Conservation (phyloP, 2,888 invertebrate genomes). For the Andricus curvator region DNA sequence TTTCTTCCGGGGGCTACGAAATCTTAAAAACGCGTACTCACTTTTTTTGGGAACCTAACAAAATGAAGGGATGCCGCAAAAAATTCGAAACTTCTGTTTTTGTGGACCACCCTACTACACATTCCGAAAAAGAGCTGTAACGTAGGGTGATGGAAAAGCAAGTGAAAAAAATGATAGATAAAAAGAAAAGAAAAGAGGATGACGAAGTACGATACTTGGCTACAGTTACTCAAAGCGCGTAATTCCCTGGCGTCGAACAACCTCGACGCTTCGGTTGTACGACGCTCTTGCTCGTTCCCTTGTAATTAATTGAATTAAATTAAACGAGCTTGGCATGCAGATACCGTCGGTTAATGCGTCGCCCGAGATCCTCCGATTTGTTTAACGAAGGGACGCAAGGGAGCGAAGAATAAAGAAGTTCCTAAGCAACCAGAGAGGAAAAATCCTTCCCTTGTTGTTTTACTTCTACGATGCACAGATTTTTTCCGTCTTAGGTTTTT, state of each 20-base stretch:
- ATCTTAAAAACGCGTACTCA: too few relatives aligned
- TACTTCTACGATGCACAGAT: neutral
- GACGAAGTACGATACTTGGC: slow-evolving; percentile 47
- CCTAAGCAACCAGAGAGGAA: neutral
- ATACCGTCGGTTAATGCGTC: slow-evolving; percentile 39
- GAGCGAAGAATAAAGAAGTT: neutral
- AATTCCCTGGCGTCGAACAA: slow-evolving; percentile 49
- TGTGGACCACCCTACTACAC: too few relatives aligned
- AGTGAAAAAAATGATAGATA: neutral
- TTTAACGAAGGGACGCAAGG: slow-evolving; percentile 13
- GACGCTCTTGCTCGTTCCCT: slow-evolving; percentile 45
- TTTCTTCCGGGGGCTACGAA: too few relatives aligned
- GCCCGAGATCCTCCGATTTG: slow-evolving; percentile 39
- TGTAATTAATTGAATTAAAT: slow-evolving; percentile 59
- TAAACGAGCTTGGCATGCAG: slow-evolving; percentile 48
- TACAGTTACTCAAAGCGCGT: slow-evolving; percentile 52
- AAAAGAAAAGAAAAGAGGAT: slow-evolving; percentile 41
- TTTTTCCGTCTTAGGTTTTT: neutral
- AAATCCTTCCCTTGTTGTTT: slow-evolving; percentile 19
- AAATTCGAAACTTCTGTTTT: too few relatives aligned
- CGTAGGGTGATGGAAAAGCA: neutral
- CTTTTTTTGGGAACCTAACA: too few relatives aligned
- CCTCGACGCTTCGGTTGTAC: slow-evolving; percentile 31
- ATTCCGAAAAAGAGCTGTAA: too few relatives aligned
- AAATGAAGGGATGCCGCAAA: too few relatives aligned